A percentile compares a stretch with the other conserved stretches of the same genome.
Evolutionary conservation across 2,797 vertebrate genomes (phyloP).

Genomic region (Halcyon smyrnensis): DNA sequence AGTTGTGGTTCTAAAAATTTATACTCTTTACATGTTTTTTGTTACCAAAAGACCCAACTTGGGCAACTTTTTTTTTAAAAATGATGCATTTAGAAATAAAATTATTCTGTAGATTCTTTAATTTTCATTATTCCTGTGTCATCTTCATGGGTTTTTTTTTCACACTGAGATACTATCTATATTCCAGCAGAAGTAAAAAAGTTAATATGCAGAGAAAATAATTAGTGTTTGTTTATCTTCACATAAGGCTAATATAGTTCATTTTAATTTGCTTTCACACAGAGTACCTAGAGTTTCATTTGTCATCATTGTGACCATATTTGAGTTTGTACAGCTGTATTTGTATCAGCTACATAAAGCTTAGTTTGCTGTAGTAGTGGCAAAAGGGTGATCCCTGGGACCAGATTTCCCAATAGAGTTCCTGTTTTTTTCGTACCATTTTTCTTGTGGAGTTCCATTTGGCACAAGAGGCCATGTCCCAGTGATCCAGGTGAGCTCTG

Average conservation of each 20-base stretch:
- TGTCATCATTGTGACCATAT: background rate
- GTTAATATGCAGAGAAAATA: background rate
- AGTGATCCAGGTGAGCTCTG: background rate
- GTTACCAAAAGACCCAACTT: background rate
- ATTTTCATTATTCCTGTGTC: rapidly evolving
- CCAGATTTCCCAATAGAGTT: background rate
- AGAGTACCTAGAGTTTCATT: background rate
- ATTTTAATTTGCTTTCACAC: background rate
- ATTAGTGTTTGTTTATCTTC: background rate
- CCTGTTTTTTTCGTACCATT: background rate
- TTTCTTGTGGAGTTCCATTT: background rate
- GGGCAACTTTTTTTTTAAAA: background rate
- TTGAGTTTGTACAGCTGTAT: background rate
- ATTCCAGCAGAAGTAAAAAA: background rate
- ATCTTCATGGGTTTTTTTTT: background rate
- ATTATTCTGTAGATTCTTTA: background rate
- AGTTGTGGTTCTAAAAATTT: background rate
- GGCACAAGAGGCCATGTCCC: background rate
- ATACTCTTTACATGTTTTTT: background rate
- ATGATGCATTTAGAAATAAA: background rate
- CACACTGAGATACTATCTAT: background rate
- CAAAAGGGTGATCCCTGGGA: background rate
- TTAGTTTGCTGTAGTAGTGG: background rate
- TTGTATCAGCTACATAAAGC: background rate
- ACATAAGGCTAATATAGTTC: background rate